Conservation (phyloP, 2,888 invertebrate species). For the Stenolophus ochropezus region DNA sequence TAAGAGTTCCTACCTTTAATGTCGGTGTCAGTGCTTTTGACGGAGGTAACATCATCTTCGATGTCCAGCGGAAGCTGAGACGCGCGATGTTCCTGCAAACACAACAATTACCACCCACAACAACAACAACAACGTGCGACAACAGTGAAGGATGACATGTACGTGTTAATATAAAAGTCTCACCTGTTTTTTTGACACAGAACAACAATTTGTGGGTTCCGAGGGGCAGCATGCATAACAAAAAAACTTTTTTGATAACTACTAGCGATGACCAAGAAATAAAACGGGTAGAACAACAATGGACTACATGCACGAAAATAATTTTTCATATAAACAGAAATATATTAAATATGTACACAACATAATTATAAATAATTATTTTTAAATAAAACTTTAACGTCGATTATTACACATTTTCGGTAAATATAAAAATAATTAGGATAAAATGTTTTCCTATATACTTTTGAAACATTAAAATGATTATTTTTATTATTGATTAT, state of each 20-base stretch:
- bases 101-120: slow-evolving; percentile 23
- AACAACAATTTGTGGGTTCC: slow-evolving; percentile 73
- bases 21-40: slow-evolving; percentile 89
- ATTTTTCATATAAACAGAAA: too few species aligned
- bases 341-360: too few species aligned
- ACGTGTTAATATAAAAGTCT: slow-evolving; percentile 67
- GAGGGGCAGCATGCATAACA: slow-evolving; percentile 79
- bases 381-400: too few species aligned
- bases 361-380: too few species aligned
- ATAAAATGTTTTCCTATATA: too few species aligned
- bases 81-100: slow-evolving; percentile 88
- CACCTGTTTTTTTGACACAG: slow-evolving; percentile 71
- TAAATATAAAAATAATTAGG: too few species aligned
- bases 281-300: slow-evolving; percentile 4
- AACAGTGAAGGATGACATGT: slow-evolving; percentile 23
- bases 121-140: slow-evolving; percentile 1
- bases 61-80: slow-evolving; percentile 92
- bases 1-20: slow-evolving; percentile 81
- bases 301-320: too few species aligned
- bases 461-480: too few species aligned
- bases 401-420: too few species aligned
- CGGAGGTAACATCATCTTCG: slow-evolving; percentile 93
- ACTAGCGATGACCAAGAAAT: slow-evolving; percentile 42
- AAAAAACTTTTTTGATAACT: slow-evolving; percentile 71
- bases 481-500: too few species aligned